Evolutionary conservation across 2,113 vertebrate species (phyloP).

Genomic region (Mustela lutreola): DNA sequence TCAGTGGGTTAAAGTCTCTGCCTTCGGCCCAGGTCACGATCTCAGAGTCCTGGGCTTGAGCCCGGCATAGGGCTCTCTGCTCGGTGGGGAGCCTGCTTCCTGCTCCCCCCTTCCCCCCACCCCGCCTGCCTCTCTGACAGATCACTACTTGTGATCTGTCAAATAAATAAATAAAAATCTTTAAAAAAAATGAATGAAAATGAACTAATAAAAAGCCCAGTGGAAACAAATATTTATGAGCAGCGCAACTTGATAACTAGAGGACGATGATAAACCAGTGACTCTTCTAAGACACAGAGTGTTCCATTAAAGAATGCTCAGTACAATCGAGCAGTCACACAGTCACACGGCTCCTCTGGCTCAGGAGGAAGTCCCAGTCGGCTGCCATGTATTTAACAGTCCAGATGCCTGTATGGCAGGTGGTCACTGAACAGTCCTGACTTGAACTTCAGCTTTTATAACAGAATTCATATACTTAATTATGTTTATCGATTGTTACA

Average conservation of each 20-base stretch:
- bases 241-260: background rate
- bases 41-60: no score
- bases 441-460: background rate
- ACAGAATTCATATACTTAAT: background rate
- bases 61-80: no score
- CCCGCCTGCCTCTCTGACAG: no score
- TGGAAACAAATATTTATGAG: slow-evolving; percentile 48
- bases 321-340: no score
- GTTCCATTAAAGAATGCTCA: background rate
- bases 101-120: no score
- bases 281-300: background rate
- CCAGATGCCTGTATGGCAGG: background rate
- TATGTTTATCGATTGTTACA: background rate
- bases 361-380: background rate
- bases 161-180: no score
- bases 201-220: background rate
- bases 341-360: background rate
- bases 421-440: background rate
- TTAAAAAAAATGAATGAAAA: slow-evolving; percentile 20
- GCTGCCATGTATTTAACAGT: background rate
- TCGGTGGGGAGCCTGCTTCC: no score
- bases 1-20: no score
- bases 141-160: no score
- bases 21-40: no score
- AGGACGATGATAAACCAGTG: background rate